phyloP scores from a whole-genome alignment of 2,797 vertebrate species.

The Hydrophis major region DNA sequence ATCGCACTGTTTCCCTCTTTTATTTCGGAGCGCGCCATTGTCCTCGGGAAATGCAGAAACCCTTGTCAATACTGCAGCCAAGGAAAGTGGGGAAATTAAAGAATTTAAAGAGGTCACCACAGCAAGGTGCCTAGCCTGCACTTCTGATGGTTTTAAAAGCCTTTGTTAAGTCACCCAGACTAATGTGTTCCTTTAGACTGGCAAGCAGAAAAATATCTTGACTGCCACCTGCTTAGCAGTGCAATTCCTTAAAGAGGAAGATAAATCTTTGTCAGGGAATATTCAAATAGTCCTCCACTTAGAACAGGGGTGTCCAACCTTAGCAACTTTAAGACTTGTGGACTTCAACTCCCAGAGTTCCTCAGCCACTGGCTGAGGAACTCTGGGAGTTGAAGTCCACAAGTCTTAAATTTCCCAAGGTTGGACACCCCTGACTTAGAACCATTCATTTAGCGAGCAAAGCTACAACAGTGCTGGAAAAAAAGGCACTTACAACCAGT shows the following conservation, averaged over 20 bases:
- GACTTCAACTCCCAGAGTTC: too few species aligned
- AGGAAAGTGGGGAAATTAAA: constrained; percentile 54
- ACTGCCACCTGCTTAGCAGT: constrained; percentile 44
- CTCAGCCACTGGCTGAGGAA: too few species aligned
- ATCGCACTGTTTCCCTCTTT: constrained; percentile 44
- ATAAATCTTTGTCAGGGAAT: constrained; percentile 37
- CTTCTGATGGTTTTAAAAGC: constrained; percentile 63
- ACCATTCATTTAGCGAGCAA: neutral
- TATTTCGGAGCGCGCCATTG: constrained; percentile 60
- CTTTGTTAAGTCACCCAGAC: constrained; percentile 61
- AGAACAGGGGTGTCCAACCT: neutral
- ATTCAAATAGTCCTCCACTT: neutral
- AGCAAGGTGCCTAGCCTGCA: constrained; percentile 58
- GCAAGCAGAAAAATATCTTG: constrained; percentile 56
- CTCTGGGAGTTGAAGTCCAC: too few species aligned
- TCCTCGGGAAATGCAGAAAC: constrained; percentile 54
- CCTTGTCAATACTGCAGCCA: constrained; percentile 51
- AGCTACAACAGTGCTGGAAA: neutral
- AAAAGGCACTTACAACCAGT: neutral
- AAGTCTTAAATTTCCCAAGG: too few species aligned
- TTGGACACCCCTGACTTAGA: neutral
- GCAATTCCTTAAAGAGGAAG: constrained; percentile 68
- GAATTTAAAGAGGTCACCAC: constrained; percentile 63
- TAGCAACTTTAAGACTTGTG: too few species aligned
- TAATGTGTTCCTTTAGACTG: constrained; percentile 73